A percentile compares a stretch with the other conserved stretches of the same genome.
These are phyloP conservation scores for Drosophila ananassae DNA, from an alignment of 1,140 invertebrate species.

Conservation along the genomic window DNA sequence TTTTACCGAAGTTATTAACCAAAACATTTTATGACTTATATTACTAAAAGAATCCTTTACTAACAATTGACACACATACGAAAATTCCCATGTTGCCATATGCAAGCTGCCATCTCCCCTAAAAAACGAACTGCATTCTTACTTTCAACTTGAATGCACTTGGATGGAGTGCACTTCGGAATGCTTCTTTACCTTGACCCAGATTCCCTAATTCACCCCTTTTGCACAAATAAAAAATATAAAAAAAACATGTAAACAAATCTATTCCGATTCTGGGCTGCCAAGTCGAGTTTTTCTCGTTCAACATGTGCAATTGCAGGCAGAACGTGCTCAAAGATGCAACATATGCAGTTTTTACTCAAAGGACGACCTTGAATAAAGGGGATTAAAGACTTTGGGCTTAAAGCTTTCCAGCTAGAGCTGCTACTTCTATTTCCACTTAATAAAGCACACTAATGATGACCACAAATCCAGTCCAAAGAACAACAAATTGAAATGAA, in stretches of 20 bases:
- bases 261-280: slow-evolving; percentile 9
- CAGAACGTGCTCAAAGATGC: slow-evolving; percentile 54
- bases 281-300: slow-evolving; percentile 50
- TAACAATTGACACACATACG: slow-evolving; percentile 52
- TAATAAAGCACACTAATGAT: slow-evolving; percentile 81
- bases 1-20: neutral
- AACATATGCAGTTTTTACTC: slow-evolving; percentile 46
- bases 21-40: neutral
- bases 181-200: slow-evolving; percentile 68
- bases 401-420: slow-evolving; percentile 36
- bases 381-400: slow-evolving; percentile 33
- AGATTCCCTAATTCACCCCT: slow-evolving; percentile 50
- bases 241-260: slow-evolving; percentile 37
- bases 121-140: slow-evolving; percentile 25
- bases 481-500: slow-evolving; percentile 55
- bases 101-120: slow-evolving; percentile 12
- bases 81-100: neutral
- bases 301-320: slow-evolving; percentile 33
- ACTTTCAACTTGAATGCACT: slow-evolving; percentile 31
- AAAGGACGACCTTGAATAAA: slow-evolving; percentile 62
- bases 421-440: slow-evolving; percentile 64
- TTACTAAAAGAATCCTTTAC: neutral
- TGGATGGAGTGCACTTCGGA: slow-evolving; percentile 25
- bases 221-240: slow-evolving; percentile 10
- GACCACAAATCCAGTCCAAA: slow-evolving; percentile 57